Evolutionary conservation across 2,113 vertebrate species (phyloP), one percentile per base, ranked within the genome.

Genomic region (Menidia beryllina): DNA sequence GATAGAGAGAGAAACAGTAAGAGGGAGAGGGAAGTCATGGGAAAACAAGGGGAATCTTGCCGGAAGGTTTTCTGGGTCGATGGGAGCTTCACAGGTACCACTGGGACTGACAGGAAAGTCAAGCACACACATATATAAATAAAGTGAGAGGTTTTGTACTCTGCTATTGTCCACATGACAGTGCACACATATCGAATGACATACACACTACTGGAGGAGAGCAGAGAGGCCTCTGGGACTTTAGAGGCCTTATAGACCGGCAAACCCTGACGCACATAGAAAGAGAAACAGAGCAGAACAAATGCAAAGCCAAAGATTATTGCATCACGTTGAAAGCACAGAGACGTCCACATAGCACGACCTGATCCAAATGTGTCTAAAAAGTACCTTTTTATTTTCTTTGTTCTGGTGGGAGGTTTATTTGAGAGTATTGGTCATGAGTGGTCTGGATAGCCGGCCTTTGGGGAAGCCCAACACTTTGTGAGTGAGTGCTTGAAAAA

Each of bases 51-150:
- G 54, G 59, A 30, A 39, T 71, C 13, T 66, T 53, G 64, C 78
- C 49, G 19, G 75, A 34, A 77, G 72, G n/a, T 27, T 77, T 82
- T 83, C 75, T 86, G 70, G 79, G 79, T 86, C 49, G 56, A 79
- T 36, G 5, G 43, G 56, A 73, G 66, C 63, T 77, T 70, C 61
- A 43, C 34, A 36, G 26, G 56, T 67, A 48, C 69, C 60, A 54
- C 50, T 73, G 63, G 73, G 72, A 82, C 66, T 53, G 10, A 67
- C 69, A 68, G 27, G n/a, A n/a, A 59, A 69, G 55, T 57, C n/a
- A 58, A 55, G 50, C 20, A 54, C 24, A 54, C 38, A 57, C 24
- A 34, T 9, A 64, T 8, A 47, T 4, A 68, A 27, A 10, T 13
- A 45, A 38, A 24, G 8, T 34, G 30, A 34, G 30, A 34, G 9